Base-by-base conservation (phyloP, 2,113 vertebrate species). In the Myxocyprinus asiaticus region DNA sequence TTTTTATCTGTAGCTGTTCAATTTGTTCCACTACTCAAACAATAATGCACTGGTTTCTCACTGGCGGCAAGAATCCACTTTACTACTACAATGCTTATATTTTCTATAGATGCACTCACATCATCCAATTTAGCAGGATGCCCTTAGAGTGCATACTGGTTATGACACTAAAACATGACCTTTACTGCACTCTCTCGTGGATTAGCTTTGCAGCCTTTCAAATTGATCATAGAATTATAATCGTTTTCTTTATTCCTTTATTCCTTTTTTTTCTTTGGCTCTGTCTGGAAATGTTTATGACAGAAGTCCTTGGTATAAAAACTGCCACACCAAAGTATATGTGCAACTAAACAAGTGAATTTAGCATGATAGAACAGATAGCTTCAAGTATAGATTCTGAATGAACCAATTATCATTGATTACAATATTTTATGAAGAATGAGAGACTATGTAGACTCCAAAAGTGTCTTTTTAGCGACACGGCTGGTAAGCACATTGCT, bases 21-120 rank as follows among this genome's bases (percentile, higher is more conserved):
- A 65, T 64, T 82, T 73, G 64, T 15, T 72, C 53, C 68, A 77
- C 64, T 66, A 55, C 45, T 56, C 64, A 85, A 80, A 75, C 73
- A 80, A 70, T 74, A 82, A 77, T 55, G 62, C 77, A 22, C 58
- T 61, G 62, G 43, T 47, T 53, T 33, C 42, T 58, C 56, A 45
- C 74, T 78, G 58, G 50, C 69, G 47, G 69, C 63, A 7, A 59
- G 78, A 50, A 44, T 58, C 68, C 58, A 68, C 58, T 73, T 67
- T 58, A 75, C 9, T 33, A 33, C 1, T 33, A 33, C 22, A 33
- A 33, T 33, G 22, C 22, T 33, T 33, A 33, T 33, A 33, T 33
- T 53, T 58, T 76, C 72, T 66, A 55, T 45, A 77, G 63, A 81
- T 43, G 44, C 45, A 55, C 61, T 47, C 55, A 17, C 55, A 67